Percentiles rank a stretch among this genome's conserved stretches.
Evolutionary conservation across 1,140 invertebrate species (phyloP).

Genomic region (Leptestheria dahalacensis): DNA sequence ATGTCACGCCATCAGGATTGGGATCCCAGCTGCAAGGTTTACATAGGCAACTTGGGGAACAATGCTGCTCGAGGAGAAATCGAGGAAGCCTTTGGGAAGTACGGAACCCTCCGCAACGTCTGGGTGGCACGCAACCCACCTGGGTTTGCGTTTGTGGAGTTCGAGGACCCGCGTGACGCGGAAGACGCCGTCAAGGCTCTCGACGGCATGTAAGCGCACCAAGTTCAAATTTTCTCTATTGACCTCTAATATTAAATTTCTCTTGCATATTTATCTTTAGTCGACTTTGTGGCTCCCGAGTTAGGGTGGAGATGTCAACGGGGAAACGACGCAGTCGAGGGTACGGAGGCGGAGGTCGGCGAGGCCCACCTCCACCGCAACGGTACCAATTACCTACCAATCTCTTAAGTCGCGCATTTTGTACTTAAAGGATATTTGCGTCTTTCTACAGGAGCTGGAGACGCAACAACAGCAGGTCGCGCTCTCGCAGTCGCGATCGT

Average conservation of each 20-base stretch:
- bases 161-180: constrained; percentile 62
- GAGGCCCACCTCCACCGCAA: neutral
- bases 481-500: neutral
- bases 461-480: neutral
- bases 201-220: constrained; percentile 40
- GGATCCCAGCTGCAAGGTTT: constrained; percentile 92
- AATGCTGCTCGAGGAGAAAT: constrained; percentile 83
- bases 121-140: constrained; percentile 92
- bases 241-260: neutral
- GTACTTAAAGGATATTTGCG: neutral
- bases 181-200: constrained; percentile 72
- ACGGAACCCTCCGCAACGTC: constrained; percentile 79
- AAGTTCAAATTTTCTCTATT: neutral
- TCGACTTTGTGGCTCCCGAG: constrained; percentile 42
- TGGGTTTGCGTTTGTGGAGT: constrained; percentile 82
- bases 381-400: neutral
- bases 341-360: constrained; percentile 29
- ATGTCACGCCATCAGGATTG: constrained; percentile 60
- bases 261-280: constrained; percentile 3
- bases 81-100: constrained; percentile 82
- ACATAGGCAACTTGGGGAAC: constrained; percentile 88
- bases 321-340: constrained; percentile 38
- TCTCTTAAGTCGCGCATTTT: neutral
- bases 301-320: constrained; percentile 65
- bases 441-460: neutral